Conservation (phyloP, 2,797 vertebrate genomes). For the Sylvia borin region DNA sequence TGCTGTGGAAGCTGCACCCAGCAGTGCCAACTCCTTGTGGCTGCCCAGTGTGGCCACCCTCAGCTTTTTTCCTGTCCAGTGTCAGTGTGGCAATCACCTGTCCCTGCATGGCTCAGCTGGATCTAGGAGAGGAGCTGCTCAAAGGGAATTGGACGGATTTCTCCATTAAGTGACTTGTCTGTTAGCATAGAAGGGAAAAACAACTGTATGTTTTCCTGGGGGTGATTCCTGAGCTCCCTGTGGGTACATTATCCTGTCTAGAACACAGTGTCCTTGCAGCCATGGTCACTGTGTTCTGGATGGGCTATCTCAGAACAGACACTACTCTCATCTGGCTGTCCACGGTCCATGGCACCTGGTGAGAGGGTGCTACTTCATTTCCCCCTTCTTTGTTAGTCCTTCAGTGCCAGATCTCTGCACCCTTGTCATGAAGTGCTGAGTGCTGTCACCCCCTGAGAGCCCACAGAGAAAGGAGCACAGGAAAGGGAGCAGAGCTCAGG, state of each 20-base stretch:
- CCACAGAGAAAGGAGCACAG: neutral
- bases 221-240: neutral
- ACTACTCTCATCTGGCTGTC: neutral
- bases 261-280: too few species aligned
- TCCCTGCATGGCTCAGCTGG: neutral
- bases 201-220: rapidly evolving
- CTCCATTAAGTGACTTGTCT: neutral
- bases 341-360: neutral
- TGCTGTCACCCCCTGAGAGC: neutral
- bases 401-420: neutral
- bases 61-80: neutral
- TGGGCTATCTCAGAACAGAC: neutral
- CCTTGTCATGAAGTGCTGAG: neutral
- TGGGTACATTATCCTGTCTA: neutral
- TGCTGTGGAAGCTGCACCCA: neutral
- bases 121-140: neutral
- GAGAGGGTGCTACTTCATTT: neutral
- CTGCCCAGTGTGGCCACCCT: rapidly evolving
- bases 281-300: neutral
- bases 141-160: neutral
- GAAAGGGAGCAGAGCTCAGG: neutral
- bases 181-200: neutral
- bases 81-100: neutral
- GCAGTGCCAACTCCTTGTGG: neutral
- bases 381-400: neutral